A percentile compares a stretch with the other conserved stretches of the same genome.
phyloP scores from a whole-genome alignment of 2,888 invertebrate species.

The Clunio marinus region DNA sequence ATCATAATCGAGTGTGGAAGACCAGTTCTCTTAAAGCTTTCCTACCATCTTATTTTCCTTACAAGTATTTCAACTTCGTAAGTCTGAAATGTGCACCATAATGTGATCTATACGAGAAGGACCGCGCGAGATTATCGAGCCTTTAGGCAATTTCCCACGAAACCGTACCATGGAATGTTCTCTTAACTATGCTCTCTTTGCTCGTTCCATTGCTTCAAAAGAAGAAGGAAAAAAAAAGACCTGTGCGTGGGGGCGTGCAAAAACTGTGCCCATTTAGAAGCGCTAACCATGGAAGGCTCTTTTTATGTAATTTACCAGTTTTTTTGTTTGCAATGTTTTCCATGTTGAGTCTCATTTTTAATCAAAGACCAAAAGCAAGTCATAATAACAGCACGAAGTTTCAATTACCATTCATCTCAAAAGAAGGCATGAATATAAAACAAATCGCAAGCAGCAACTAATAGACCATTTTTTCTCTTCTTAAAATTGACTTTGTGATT shows the following conservation, averaged over 20 bases:
- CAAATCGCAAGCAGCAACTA: not conserved
- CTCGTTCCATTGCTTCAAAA: not conserved
- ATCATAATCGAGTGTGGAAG: constrained; percentile 36
- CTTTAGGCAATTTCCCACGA: constrained; percentile 38
- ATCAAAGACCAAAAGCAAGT: not conserved
- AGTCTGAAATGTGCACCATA: constrained; percentile 25
- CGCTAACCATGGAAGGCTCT: constrained; percentile 2
- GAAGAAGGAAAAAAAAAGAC: too few species aligned
- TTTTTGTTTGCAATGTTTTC: not conserved
- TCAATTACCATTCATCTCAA: constrained; percentile 28
- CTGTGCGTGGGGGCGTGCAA: constrained; percentile 38
- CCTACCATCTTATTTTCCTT: constrained; percentile 6
- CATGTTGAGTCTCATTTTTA: not conserved
- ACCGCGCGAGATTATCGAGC: constrained; percentile 12
- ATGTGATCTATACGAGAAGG: constrained; percentile 17
- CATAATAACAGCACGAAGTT: constrained; percentile 29
- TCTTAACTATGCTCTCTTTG: constrained; percentile 14
- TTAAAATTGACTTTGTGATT: constrained; percentile 13
- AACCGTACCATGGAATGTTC: constrained; percentile 36
- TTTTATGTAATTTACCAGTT: constrained; percentile 8
- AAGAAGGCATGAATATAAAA: not conserved
- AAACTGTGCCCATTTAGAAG: constrained; percentile 28
- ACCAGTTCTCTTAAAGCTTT: constrained; percentile 20
- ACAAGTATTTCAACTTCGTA: constrained; percentile 34
- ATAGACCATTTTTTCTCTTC: constrained; percentile 7